These are phyloP conservation scores for Platynereis dumerilii DNA, from an alignment of 2,888 invertebrate species.

Conservation along the genomic window DNA sequence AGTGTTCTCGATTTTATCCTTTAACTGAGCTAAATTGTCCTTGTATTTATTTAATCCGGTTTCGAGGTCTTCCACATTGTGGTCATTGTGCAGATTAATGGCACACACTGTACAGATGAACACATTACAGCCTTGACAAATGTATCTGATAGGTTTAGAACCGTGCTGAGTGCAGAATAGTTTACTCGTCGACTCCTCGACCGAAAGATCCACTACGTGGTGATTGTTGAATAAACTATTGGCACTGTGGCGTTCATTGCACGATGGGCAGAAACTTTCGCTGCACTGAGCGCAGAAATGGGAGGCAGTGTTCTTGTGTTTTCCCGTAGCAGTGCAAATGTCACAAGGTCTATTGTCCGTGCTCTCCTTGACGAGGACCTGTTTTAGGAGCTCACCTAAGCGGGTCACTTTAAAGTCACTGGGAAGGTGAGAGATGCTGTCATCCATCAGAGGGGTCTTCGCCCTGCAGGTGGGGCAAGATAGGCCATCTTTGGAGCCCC, in stretches of 20 bases:
- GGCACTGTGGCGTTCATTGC: slow-evolving; percentile 18
- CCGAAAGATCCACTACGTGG: slow-evolving; percentile 23
- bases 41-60: slow-evolving; percentile 13
- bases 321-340: slow-evolving; percentile 19
- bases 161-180: slow-evolving; percentile 24
- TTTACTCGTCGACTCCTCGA: slow-evolving; percentile 15
- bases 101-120: slow-evolving; percentile 26
- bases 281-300: slow-evolving; percentile 25
- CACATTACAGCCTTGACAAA: slow-evolving; percentile 20
- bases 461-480: slow-evolving; percentile 22
- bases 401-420: slow-evolving; percentile 24
- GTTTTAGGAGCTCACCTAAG: slow-evolving; percentile 22
- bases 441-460: slow-evolving; percentile 11
- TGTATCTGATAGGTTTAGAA: slow-evolving; percentile 21
- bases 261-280: slow-evolving; percentile 23
- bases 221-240: slow-evolving; percentile 20
- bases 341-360: slow-evolving; percentile 17
- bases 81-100: slow-evolving; percentile 23
- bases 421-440: slow-evolving; percentile 14
- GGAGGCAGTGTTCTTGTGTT: slow-evolving; percentile 15
- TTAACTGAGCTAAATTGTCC: slow-evolving; percentile 5
- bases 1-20: slow-evolving; percentile 16
- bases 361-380: slow-evolving; percentile 21
- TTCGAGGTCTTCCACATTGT: slow-evolving; percentile 21
- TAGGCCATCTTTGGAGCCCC: slow-evolving; percentile 11